These are phyloP conservation scores for Nannoperca australis DNA, from an alignment of 2,797 vertebrate species.

Conservation along the genomic window DNA sequence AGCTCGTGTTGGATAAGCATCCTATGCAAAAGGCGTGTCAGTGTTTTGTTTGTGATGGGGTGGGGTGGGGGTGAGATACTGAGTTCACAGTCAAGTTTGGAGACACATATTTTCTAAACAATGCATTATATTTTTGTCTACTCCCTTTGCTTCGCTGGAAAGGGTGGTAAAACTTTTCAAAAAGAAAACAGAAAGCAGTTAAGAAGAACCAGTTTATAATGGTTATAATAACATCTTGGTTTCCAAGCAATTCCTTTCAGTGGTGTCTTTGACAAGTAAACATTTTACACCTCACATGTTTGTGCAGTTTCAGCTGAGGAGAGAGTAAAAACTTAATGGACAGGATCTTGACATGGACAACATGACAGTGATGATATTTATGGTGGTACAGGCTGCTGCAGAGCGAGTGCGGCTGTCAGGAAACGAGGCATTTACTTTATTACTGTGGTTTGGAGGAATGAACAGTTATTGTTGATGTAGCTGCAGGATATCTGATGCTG, in stretches of 20 bases:
- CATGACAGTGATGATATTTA: neutral
- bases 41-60: neutral
- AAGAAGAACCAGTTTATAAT: neutral
- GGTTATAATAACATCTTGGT: neutral
- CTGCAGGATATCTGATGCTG: neutral
- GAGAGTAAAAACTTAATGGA: neutral
- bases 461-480: neutral
- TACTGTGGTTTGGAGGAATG: neutral
- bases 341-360: neutral
- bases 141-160: neutral
- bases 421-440: neutral
- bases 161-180: accelerated
- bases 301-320: neutral
- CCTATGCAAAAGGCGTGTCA: neutral
- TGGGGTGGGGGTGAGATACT: neutral
- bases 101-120: neutral
- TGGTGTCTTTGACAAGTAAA: neutral
- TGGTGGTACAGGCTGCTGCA: neutral
- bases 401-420: neutral
- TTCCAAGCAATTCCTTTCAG: neutral
- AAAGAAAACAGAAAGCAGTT: neutral
- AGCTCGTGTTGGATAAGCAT: accelerated
- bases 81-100: neutral
- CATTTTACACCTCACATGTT: too few relatives aligned
- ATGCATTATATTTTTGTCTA: too few relatives aligned